Evolutionary conservation across 2,888 invertebrate genomes (phyloP), one percentile per base, ranked within the genome.

Genomic region (Adineta ricciae): DNA sequence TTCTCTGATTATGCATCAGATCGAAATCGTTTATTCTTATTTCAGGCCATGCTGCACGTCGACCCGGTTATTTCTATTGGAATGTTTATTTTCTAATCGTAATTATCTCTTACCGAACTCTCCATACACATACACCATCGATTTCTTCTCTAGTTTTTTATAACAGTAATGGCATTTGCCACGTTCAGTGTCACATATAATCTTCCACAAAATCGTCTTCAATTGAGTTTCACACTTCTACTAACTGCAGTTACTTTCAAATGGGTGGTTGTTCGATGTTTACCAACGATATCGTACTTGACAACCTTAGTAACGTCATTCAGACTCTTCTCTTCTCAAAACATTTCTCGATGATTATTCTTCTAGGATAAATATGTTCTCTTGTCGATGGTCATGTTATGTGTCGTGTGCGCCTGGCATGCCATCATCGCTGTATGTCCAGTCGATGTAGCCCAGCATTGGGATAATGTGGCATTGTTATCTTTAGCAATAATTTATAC

Each of bases 221-320:
- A 90, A 87, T 87, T 90, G 84, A 88, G 89, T 78, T 90, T 89
- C 87, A 90, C 90, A 9, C 88, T 90, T 16, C 88, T 90, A 49
- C 88, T 90, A 73, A 90, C 90, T 19, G 88, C 89, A 8, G 90
- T 90, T 16, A 89, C 90, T 83, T 90, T 90, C 88, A 90, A 90
- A 87, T 90, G 90, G 64, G 90, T 90, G 24, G 89, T 90, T 86
- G 90, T 90, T 87, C 89, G 89, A 86, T 89, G 89, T 87, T 88
- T 90, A 84, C 90, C 90, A 14, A 87, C 89, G 84, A 90, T 90
- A 85, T 90, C 90, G 46, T 90, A 90, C 87, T 88, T 90, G 83
- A 90, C 90, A 2, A 89, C 90, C 87, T 88, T 90, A 88, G 89
- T 89, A 87, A 87, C n/a, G n/a, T n/a, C n/a, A 88, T 86, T 2